Evolutionary conservation across 2,113 vertebrate genomes (phyloP).

Genomic region (Cyanoderma ruficeps): DNA sequence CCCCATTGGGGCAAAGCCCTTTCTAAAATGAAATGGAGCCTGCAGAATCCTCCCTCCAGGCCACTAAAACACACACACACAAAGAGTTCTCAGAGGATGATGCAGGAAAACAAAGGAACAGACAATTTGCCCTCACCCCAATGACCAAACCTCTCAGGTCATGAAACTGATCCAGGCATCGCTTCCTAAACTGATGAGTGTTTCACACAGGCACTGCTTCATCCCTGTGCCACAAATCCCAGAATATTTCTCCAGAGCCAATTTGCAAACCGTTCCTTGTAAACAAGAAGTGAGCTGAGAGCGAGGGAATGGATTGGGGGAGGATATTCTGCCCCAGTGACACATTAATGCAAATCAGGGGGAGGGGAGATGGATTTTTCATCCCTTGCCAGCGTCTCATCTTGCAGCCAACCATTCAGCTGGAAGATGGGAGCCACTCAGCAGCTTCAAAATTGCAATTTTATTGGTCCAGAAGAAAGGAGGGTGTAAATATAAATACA

Average conservation of each 20-base stretch:
- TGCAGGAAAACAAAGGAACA: not conserved
- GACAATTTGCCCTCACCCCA: not conserved
- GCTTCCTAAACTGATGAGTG: not conserved
- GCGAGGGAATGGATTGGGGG: accelerated
- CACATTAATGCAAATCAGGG: not conserved
- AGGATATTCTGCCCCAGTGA: not conserved
- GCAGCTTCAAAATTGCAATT: not conserved
- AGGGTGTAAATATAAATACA: not conserved
- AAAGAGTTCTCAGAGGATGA: not conserved
- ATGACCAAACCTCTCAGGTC: not conserved
- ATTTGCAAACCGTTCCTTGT: not conserved
- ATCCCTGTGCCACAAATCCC: not conserved
- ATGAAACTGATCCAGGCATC: not conserved
- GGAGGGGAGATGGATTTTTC: not conserved
- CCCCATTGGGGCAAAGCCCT: not conserved
- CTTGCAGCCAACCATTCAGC: not conserved
- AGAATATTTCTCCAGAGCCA: not conserved
- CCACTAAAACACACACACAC: not conserved
- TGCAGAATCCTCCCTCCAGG: not conserved
- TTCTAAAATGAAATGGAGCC: not conserved
- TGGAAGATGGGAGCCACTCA: not conserved
- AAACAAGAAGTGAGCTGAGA: not conserved
- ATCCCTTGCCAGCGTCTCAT: not conserved
- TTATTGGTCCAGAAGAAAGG: not conserved
- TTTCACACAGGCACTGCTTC: not conserved